Conservation (phyloP, 2,888 invertebrate species). For the Lymantria dispar region DNA sequence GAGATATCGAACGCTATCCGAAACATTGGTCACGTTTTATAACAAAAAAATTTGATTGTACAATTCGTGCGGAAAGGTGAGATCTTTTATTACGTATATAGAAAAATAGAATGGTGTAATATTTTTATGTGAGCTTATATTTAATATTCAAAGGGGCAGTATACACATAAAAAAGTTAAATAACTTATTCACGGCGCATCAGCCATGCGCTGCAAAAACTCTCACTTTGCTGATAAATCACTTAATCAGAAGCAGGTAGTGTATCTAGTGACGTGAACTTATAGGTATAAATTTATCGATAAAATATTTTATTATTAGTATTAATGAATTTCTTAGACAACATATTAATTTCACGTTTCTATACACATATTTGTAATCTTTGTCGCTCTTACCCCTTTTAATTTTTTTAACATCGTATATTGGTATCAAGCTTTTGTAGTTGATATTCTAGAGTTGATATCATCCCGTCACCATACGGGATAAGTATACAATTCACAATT, state of each 20-base stretch:
- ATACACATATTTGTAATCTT: too few species aligned
- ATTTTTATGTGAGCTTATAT: slow-evolving; percentile 15
- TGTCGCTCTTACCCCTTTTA: too few species aligned
- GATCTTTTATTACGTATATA: slow-evolving; percentile 23
- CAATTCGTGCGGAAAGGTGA: slow-evolving; percentile 69
- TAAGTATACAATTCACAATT: too few species aligned
- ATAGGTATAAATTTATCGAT: not conserved
- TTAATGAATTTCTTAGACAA: too few species aligned
- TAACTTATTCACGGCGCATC: slow-evolving; percentile 49
- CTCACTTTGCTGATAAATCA: slow-evolving; percentile 47
- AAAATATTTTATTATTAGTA: too few species aligned
- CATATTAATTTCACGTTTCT: too few species aligned
- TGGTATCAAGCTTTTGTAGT: too few species aligned
- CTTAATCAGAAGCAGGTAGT: slow-evolving; percentile 52
- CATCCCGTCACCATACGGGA: too few species aligned
- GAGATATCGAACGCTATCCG: slow-evolving; percentile 44
- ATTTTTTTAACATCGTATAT: too few species aligned
- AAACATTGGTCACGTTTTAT: slow-evolving; percentile 62
- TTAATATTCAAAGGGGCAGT: slow-evolving; percentile 15
- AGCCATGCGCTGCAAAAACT: slow-evolving; percentile 52
- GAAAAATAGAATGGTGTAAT: slow-evolving; percentile 3
- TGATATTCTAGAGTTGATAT: too few species aligned
- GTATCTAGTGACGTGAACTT: slow-evolving; percentile 32
- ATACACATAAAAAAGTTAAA: slow-evolving; percentile 19
- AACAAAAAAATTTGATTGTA: slow-evolving; percentile 61